Percentiles rank a stretch among this genome's conserved stretches.
phyloP scores from a whole-genome alignment of 2,797 vertebrate species.

The Sebastes vulpes region DNA sequence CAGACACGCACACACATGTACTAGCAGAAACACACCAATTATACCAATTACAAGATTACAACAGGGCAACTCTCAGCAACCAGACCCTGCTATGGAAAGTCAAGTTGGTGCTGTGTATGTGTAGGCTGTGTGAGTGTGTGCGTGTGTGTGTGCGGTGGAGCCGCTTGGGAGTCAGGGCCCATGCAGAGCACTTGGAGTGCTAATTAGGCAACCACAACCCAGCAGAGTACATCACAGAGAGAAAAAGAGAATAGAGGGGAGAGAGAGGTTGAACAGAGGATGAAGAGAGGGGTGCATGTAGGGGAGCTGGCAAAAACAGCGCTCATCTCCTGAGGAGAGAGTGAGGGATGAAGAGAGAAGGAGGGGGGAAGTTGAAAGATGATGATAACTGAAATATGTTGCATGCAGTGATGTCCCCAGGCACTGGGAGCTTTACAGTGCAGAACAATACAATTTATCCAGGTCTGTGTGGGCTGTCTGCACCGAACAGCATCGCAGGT shows the following conservation, averaged over 20 bases:
- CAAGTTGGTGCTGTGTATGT: slow-evolving; percentile 42
- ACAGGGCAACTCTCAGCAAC: slow-evolving; percentile 82
- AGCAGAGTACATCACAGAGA: slow-evolving; percentile 81
- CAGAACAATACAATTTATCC: slow-evolving; percentile 39
- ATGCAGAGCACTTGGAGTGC: slow-evolving; percentile 86
- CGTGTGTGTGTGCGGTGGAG: slow-evolving; percentile 3
- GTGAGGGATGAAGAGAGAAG: slow-evolving; percentile 20
- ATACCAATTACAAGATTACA: slow-evolving; percentile 73
- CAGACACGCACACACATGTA: slow-evolving; percentile 29
- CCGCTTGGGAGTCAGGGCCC: slow-evolving; percentile 74
- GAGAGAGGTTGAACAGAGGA: slow-evolving; percentile 46
- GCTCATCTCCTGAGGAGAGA: slow-evolving; percentile 48
- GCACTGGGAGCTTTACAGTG: slow-evolving; percentile 13
- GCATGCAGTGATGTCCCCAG: slow-evolving; percentile 27
- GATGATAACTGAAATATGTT: slow-evolving; percentile 48
- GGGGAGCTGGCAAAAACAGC: slow-evolving; percentile 42
- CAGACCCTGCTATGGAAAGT: slow-evolving; percentile 64
- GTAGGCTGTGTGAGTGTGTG: background rate
- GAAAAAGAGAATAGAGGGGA: slow-evolving; percentile 34
- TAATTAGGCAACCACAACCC: slow-evolving; percentile 90
- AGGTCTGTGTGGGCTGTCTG: slow-evolving; percentile 7
- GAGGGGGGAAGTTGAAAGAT: slow-evolving; percentile 37
- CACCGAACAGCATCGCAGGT: slow-evolving; percentile 34
- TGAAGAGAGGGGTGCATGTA: slow-evolving; percentile 42
- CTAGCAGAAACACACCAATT: slow-evolving; percentile 51